These are phyloP conservation scores for Paramuricea clavata DNA, from an alignment of 92 coral and sea anemone species.

Conservation along the genomic window DNA sequence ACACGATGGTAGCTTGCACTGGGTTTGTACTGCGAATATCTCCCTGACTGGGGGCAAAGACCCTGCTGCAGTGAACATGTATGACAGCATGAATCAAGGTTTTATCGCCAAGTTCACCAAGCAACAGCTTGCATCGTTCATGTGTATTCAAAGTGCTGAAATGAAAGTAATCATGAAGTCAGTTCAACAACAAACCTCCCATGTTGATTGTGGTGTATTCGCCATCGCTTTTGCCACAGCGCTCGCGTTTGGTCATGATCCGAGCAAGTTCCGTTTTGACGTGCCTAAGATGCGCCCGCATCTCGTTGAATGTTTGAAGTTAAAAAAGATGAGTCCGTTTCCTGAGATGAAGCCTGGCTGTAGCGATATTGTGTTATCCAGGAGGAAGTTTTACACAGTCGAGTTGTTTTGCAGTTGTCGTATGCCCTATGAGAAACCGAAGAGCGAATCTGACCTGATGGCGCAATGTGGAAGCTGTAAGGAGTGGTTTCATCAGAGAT, in stretches of 20 bases:
- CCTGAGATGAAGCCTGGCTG: conserved; percentile 37
- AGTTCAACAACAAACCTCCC: conserved; percentile 37
- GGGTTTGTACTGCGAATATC: conserved; percentile 73
- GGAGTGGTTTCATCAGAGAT: conserved; percentile 50
- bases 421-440: conserved; percentile 59
- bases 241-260: conserved; percentile 36
- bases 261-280: conserved; percentile 41
- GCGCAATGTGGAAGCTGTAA: conserved; percentile 51
- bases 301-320: conserved; percentile 41
- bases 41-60: conserved; percentile 42
- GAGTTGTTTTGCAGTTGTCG: conserved; percentile 65
- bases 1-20: conserved; percentile 68
- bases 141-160: conserved; percentile 43
- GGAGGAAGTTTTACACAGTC: conserved; percentile 40
- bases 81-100: conserved; percentile 67
- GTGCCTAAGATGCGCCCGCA: conserved; percentile 44
- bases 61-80: conserved; percentile 54
- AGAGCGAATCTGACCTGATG: conserved; percentile 49
- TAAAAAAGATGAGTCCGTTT: conserved; percentile 47
- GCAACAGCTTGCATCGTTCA: conserved; percentile 53
- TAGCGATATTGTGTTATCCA: conserved; percentile 16
- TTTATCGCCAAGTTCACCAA: conserved; percentile 38
- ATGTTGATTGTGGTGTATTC: conserved; percentile 45
- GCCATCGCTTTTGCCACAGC: conserved; percentile 49
- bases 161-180: conserved; percentile 45